Conservation (phyloP, 2,888 invertebrate genomes). For the Marasmarcha lunaedactyla region DNA sequence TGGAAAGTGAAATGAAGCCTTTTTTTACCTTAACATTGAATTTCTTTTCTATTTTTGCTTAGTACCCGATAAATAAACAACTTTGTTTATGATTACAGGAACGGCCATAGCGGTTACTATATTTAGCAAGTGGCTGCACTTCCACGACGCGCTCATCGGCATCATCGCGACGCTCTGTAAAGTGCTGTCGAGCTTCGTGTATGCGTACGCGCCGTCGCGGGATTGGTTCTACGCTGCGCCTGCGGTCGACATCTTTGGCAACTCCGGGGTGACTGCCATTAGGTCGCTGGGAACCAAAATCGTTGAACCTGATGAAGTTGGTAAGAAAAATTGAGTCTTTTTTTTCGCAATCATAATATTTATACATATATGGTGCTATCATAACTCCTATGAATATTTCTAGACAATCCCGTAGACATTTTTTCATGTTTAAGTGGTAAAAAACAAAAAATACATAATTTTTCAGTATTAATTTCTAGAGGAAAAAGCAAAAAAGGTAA, state of each 20-base stretch:
- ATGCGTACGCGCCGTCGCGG: conserved; percentile 48
- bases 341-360: no score
- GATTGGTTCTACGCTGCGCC: conserved; percentile 55
- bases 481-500: no score
- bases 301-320: conserved; percentile 62
- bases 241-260: conserved; percentile 61
- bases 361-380: no score
- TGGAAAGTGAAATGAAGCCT: no score
- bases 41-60: no score
- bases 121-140: conserved; percentile 48
- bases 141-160: conserved; percentile 58
- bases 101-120: conserved; percentile 51
- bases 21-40: no score
- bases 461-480: no score
- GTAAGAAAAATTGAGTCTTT: conserved; percentile 27
- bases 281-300: conserved; percentile 69
- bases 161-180: conserved; percentile 58
- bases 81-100: conserved; percentile 31
- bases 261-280: conserved; percentile 62
- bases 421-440: no score
- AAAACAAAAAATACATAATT: no score
- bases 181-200: conserved; percentile 43
- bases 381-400: no score
- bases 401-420: no score
- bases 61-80: no score